Conservation (phyloP, 2,888 invertebrate genomes). For the Ichneumoninae sp. region DNA sequence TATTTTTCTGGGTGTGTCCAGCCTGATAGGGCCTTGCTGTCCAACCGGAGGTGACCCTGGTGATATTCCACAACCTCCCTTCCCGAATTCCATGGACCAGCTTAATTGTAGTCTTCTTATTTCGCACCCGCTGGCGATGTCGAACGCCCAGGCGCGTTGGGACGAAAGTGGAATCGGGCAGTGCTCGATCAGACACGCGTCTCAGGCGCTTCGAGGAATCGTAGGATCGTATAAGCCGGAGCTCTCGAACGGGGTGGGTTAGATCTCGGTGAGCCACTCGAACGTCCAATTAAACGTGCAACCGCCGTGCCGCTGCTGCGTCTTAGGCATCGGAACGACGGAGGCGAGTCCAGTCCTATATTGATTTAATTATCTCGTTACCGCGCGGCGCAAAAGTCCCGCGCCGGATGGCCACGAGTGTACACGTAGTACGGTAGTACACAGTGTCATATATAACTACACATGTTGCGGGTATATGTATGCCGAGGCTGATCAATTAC, state of each 20-base stretch:
- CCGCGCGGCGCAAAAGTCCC: conserved; percentile 62
- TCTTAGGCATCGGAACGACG: conserved; percentile 56
- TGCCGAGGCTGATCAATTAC: conserved; percentile 69
- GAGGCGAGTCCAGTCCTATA: conserved; percentile 69
- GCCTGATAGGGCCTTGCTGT: too few relatives aligned
- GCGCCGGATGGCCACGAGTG: conserved; percentile 62
- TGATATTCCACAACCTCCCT: too few relatives aligned
- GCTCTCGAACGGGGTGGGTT: conserved; percentile 59
- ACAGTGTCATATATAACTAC: conserved; percentile 37
- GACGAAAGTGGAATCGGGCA: conserved; percentile 53
- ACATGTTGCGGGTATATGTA: conserved; percentile 27
- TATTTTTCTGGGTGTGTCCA: too few relatives aligned
- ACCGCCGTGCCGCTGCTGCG: conserved; percentile 42
- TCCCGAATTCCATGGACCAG: too few relatives aligned
- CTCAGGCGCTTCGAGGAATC: conserved; percentile 68
- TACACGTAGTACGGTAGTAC: conserved; percentile 17
- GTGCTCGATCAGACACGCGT: conserved; percentile 64
- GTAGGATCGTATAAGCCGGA: conserved; percentile 43
- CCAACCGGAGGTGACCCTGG: too few relatives aligned
- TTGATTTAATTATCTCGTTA: conserved; percentile 78
- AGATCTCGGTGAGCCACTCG: conserved; percentile 51
- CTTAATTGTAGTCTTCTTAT: too few relatives aligned
- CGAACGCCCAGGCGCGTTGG: conserved; percentile 54
- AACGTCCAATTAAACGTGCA: conserved; percentile 75
- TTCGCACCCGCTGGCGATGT: conserved; percentile 50